Percentiles rank a stretch among this genome's conserved stretches.
Conservation (phyloP, 2,888 invertebrate species). For the Drosophila affinis region DNA sequence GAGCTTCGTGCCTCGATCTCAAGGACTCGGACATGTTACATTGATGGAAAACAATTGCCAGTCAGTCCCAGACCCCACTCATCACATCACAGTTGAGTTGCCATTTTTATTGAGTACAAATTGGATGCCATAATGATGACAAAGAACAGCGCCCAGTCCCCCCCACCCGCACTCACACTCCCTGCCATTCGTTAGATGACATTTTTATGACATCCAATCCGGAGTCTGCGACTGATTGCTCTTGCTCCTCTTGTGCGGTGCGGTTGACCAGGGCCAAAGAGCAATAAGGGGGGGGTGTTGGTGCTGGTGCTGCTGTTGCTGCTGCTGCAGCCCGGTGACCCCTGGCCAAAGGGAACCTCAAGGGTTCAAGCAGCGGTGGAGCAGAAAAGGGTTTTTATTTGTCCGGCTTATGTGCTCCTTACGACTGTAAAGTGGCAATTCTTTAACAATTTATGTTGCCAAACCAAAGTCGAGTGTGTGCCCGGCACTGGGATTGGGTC, state of each 20-base stretch:
- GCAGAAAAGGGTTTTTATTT: constrained; percentile 61
- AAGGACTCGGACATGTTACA: background rate
- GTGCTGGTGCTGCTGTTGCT: no score
- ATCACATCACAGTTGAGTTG: constrained; percentile 35
- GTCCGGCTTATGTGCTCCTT: constrained; percentile 74
- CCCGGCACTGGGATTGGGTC: constrained; percentile 3
- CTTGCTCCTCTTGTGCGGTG: background rate
- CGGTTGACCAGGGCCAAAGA: no score
- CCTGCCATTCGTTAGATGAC: constrained; percentile 40
- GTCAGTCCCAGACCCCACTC: constrained; percentile 20
- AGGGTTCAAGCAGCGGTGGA: constrained; percentile 9
- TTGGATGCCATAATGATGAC: constrained; percentile 47
- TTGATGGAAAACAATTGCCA: constrained; percentile 40
- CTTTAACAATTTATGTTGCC: constrained; percentile 79
- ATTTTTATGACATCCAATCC: constrained; percentile 53
- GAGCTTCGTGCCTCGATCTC: background rate
- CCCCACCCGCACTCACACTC: background rate
- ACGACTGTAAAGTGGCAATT: constrained; percentile 81
- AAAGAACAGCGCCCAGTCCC: constrained; percentile 12
- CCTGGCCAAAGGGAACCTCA: background rate
- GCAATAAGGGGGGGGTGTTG: background rate
- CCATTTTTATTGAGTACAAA: constrained; percentile 46
- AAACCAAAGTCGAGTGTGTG: constrained; percentile 67
- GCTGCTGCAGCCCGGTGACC: background rate
- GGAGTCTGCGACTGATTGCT: constrained; percentile 41